phyloP scores from a whole-genome alignment of 2,888 invertebrate species.

The Drosophila siamana region DNA sequence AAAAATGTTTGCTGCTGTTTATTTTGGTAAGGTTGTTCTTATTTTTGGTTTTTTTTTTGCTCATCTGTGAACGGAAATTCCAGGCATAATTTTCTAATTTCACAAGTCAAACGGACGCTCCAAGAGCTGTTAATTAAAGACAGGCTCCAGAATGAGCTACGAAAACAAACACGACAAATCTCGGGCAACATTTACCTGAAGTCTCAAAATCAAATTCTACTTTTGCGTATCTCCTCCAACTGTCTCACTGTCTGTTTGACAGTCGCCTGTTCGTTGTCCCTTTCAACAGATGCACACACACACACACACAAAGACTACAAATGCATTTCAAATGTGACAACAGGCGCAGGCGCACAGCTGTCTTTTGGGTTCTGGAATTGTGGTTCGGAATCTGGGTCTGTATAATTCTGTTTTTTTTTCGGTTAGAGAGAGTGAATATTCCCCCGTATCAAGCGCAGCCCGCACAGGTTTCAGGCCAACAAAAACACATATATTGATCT shows the following conservation, averaged over 20 bases:
- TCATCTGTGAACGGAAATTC: constrained; percentile 69
- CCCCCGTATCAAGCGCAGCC: constrained; percentile 40
- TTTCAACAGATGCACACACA: constrained; percentile 19
- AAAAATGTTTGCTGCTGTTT: constrained; percentile 43
- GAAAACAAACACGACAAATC: constrained; percentile 22
- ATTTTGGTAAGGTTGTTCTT: not conserved
- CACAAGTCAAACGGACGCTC: constrained; percentile 56
- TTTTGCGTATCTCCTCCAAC: constrained; percentile 41
- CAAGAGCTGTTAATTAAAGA: constrained; percentile 76
- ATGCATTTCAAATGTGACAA: constrained; percentile 59
- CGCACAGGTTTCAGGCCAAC: constrained; percentile 53
- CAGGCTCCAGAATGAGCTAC: constrained; percentile 29
- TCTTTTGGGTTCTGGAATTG: constrained; percentile 36
- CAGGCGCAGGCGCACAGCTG: constrained; percentile 77
- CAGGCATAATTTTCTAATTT: constrained; percentile 80
- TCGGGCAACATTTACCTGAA: constrained; percentile 57
- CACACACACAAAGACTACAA: constrained; percentile 20
- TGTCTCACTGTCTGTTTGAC: constrained; percentile 38
- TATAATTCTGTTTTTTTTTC: not conserved
- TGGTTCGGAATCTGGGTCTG: constrained; percentile 29
- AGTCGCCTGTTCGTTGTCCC: constrained; percentile 22
- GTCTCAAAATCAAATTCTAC: constrained; percentile 29
- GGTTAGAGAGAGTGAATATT: not conserved
- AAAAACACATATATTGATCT: constrained; percentile 65
- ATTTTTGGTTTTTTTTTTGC: constrained; percentile 21